Evolutionary conservation across 2,797 vertebrate genomes (phyloP).

Genomic region (Pangasius djambal): DNA sequence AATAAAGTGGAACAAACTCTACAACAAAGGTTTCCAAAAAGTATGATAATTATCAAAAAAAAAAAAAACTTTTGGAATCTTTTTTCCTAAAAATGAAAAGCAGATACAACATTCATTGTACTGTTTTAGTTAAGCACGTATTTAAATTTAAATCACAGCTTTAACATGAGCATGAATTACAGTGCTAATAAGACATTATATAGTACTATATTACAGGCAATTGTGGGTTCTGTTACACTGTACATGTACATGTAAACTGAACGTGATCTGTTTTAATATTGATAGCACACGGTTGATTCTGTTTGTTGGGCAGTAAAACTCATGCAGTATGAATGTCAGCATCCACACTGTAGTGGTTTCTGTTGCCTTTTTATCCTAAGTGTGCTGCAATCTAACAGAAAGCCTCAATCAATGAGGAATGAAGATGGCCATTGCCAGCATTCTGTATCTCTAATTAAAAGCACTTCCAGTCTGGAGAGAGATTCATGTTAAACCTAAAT

Average conservation of each 20-base stretch:
- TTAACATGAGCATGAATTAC: background rate
- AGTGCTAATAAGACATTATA: background rate
- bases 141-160: background rate
- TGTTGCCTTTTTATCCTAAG: constrained; percentile 20
- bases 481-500: constrained; percentile 29
- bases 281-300: background rate
- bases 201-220: background rate
- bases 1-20: background rate
- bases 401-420: constrained; percentile 40
- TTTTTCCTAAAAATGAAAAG: background rate
- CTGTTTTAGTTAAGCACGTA: background rate
- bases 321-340: background rate
- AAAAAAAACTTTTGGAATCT: background rate
- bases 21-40: background rate
- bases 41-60: background rate
- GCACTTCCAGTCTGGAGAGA: constrained; percentile 19
- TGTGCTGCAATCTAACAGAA: constrained; percentile 46
- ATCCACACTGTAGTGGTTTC: background rate
- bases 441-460: constrained; percentile 40
- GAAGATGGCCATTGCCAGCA: background rate
- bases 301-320: constrained; percentile 12
- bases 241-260: background rate
- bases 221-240: background rate
- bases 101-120: background rate
- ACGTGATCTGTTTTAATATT: background rate